Base-by-base conservation (phyloP, 2,888 invertebrate species). In the Cataglyphis rosenhaueri region DNA sequence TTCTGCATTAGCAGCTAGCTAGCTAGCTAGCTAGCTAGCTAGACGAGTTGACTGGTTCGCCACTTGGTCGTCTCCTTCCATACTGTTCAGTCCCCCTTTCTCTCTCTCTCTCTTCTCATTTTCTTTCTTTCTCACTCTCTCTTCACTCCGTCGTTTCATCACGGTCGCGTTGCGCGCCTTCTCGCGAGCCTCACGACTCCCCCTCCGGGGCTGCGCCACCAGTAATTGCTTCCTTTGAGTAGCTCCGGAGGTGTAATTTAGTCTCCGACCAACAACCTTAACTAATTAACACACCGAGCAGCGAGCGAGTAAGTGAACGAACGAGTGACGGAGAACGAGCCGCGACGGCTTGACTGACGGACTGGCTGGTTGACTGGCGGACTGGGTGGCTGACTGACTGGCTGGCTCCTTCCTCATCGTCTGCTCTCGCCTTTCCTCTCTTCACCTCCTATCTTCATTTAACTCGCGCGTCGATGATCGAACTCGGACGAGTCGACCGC, bases 201-300 rank as follows among this genome's bases (percentile, higher is more conserved):
- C 92, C 92, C 92, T 91, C 89, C 92, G 70, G 92, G 91, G 93
- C 92, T 93, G 93, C 93, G 92, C 90, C 93, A 92, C 94, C 94
- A 94, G 94, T 95, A 95, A 95, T 95, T 95, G 95, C 95, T 95
- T 95, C 95, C 95, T 95, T 95, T 95, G 95, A 95, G 94, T 94
- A 94, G 94, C 93, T 94, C 92, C 93, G 94, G 94, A 94, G 94
- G 95, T 95, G 94, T 95, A 95, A 95, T 95, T 95, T 94, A 94
- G 94, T 95, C 94, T 94, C 93, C 94, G 93, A 94, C 94, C 95
- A 94, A 94, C 94, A 95, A 94, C 94, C 94, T 95, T 94, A 95
- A 95, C 95, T 95, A 95, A 95, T 95, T 95, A 95, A 95, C 94
- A 94, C 94, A 94, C 93, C 94, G 92, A 94, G 93, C 93, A 93